A percentile compares a stretch with the other conserved stretches of the same genome.
These are phyloP conservation scores for Bombus consobrinus DNA, from an alignment of 1,140 invertebrate species.

Conservation along the genomic window DNA sequence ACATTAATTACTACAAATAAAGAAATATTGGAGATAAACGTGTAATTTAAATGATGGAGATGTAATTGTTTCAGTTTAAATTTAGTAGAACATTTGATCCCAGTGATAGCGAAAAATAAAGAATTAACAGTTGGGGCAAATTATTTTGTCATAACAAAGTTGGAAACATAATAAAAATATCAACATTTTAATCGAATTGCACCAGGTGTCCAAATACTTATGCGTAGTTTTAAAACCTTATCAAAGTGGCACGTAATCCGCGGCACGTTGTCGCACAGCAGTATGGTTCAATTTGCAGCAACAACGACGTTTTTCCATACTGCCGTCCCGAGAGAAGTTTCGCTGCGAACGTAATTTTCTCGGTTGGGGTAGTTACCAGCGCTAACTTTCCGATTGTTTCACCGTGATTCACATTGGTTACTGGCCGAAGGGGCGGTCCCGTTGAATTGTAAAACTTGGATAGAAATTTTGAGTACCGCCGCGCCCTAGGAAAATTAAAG, in stretches of 20 bases:
- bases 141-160: no score
- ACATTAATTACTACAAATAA: no score
- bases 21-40: no score
- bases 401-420: constrained; percentile 40
- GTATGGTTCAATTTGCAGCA: constrained; percentile 9
- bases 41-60: no score
- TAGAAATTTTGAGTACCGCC: constrained; percentile 42
- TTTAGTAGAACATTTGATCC: no score
- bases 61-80: no score
- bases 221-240: not conserved
- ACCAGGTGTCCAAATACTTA: not conserved
- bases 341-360: constrained; percentile 14
- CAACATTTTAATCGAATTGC: not conserved
- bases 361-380: constrained; percentile 3
- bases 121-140: no score
- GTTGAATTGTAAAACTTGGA: constrained; percentile 56
- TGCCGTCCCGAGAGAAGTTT: not conserved
- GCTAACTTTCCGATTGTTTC: constrained; percentile 51
- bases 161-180: no score
- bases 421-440: not conserved
- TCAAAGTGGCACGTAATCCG: constrained; percentile 11
- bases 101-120: no score
- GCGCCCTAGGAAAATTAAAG: constrained; percentile 44
- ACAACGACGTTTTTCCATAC: not conserved
- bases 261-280: not conserved